Conservation (phyloP, 2,113 vertebrate species). For the Herpailurus yagouaroundi region DNA sequence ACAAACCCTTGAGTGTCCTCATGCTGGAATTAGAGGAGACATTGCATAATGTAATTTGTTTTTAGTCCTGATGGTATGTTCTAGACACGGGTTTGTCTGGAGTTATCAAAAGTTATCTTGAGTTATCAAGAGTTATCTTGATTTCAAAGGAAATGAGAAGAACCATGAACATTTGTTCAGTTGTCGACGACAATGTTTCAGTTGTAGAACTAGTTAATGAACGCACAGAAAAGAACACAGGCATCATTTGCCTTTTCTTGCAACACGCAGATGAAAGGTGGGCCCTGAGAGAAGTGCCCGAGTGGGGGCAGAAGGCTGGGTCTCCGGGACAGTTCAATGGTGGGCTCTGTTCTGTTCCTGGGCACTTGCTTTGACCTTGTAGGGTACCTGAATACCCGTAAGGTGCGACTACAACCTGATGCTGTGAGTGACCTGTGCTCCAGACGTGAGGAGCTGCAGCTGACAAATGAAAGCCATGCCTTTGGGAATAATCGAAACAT, state of each 20-base stretch:
- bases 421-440: not conserved
- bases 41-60: rapidly evolving
- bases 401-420: not conserved
- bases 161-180: not conserved
- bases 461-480: not conserved
- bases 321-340: not conserved
- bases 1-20: not conserved
- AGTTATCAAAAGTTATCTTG: not conserved
- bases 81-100: not conserved
- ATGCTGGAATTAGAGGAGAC: not conserved
- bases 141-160: not conserved
- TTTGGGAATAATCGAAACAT: not conserved
- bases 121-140: not conserved
- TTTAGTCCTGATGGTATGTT: not conserved
- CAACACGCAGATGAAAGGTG: not conserved
- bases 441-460: not conserved
- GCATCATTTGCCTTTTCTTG: not conserved
- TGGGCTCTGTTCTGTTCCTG: not conserved
- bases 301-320: not conserved
- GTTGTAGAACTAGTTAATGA: not conserved
- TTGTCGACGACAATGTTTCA: not conserved
- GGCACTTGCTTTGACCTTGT: not conserved
- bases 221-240: not conserved
- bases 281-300: not conserved
- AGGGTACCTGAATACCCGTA: not conserved